Evolutionary conservation across 2,797 vertebrate genomes (phyloP).

Genomic region (Moxostoma hubbsi): DNA sequence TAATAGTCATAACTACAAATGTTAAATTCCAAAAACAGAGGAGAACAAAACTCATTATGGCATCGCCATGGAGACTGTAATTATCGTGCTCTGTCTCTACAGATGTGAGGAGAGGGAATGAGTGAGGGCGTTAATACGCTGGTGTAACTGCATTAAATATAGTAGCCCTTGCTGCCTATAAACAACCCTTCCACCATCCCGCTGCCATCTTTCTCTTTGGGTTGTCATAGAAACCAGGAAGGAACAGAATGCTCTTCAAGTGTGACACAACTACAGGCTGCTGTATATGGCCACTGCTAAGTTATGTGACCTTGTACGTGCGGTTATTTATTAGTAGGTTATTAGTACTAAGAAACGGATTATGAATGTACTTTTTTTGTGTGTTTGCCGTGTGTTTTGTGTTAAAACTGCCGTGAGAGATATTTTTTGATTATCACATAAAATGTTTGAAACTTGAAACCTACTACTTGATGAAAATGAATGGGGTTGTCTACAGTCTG

Average conservation of each 20-base stretch:
- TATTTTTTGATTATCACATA: too few species aligned
- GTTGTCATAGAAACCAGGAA: slow-evolving; percentile 82
- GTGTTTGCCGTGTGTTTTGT: too few species aligned
- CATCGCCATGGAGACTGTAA: slow-evolving; percentile 79
- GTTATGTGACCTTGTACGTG: slow-evolving; percentile 53
- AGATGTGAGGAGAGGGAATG: slow-evolving; percentile 70
- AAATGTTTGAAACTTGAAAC: too few species aligned
- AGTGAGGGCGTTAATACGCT: slow-evolving; percentile 61
- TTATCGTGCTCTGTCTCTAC: slow-evolving; percentile 66
- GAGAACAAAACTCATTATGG: slow-evolving; percentile 50
- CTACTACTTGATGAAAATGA: too few species aligned
- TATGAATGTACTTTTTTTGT: not conserved
- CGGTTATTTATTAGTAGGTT: not conserved
- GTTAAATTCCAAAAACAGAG: slow-evolving; percentile 64
- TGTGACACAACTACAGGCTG: slow-evolving; percentile 46
- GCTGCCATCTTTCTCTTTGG: slow-evolving; percentile 66
- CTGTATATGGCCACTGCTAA: slow-evolving; percentile 51
- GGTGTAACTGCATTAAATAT: slow-evolving; percentile 71
- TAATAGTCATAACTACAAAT: slow-evolving; percentile 68
- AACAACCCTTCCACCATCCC: slow-evolving; percentile 74
- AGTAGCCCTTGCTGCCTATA: slow-evolving; percentile 74
- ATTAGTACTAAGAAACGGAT: not conserved
- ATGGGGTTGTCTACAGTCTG: too few species aligned
- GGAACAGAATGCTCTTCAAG: slow-evolving; percentile 69
- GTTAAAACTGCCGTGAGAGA: too few species aligned